phyloP scores from a whole-genome alignment of 1,140 invertebrate genomes.

The Leptinotarsa lineolata region DNA sequence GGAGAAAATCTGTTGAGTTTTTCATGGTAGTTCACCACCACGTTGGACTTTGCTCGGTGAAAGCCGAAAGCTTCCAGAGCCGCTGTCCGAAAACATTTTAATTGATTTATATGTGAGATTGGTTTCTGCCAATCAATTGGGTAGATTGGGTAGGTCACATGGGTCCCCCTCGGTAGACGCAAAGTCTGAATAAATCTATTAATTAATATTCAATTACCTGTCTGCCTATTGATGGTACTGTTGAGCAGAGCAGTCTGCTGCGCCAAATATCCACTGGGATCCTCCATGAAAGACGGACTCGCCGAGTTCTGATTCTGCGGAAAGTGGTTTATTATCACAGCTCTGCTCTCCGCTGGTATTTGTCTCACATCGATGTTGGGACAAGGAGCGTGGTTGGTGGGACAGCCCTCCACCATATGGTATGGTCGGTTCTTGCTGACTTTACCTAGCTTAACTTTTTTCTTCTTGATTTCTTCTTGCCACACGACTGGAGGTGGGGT shows the following conservation, averaged over 20 bases:
- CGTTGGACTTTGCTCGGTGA: too few relatives aligned
- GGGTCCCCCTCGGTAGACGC: too few relatives aligned
- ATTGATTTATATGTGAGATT: too few relatives aligned
- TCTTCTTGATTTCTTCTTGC: constrained; percentile 67
- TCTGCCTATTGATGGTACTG: constrained; percentile 79
- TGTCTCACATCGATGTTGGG: constrained; percentile 62
- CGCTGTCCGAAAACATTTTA: too few relatives aligned
- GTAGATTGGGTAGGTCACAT: too few relatives aligned
- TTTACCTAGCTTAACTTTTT: constrained; percentile 65
- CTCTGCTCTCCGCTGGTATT: constrained; percentile 55
- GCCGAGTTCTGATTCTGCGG: constrained; percentile 45
- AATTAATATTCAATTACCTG: constrained; percentile 56
- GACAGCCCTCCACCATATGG: constrained; percentile 47
- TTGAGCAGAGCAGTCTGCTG: constrained; percentile 84
- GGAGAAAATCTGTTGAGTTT: too few relatives aligned
- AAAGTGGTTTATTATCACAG: constrained; percentile 54
- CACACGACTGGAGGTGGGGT: constrained; percentile 64
- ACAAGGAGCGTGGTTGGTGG: constrained; percentile 49
- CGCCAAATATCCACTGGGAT: constrained; percentile 85
- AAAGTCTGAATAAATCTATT: too few relatives aligned
- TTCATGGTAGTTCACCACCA: too few relatives aligned
- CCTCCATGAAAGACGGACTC: constrained; percentile 82
- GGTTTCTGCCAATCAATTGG: too few relatives aligned
- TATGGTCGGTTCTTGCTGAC: constrained; percentile 63
- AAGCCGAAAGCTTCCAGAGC: too few relatives aligned